These are phyloP conservation scores for Rafetus swinhoei DNA, from an alignment of 2,113 vertebrate species.

Conservation along the genomic window DNA sequence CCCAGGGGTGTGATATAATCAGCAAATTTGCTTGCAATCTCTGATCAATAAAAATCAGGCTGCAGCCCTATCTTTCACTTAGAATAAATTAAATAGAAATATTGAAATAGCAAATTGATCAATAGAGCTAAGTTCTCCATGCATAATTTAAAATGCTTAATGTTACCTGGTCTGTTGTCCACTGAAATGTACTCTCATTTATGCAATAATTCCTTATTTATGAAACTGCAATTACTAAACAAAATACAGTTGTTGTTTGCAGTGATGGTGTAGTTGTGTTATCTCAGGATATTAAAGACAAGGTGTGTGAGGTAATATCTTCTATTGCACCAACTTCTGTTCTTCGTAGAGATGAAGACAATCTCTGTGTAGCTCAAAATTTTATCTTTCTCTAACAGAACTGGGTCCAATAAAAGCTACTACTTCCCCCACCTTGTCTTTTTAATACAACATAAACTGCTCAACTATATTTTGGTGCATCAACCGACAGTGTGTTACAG, in stretches of 20 bases:
- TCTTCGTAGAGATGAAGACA: neutral
- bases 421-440: neutral
- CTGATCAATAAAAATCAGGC: constrained; percentile 38
- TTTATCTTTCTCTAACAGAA: neutral
- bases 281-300: neutral
- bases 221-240: neutral
- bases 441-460: neutral
- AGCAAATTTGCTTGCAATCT: constrained; percentile 19
- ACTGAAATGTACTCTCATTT: neutral
- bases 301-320: neutral
- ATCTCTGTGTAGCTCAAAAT: neutral
- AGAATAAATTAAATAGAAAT: constrained; percentile 60
- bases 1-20: neutral
- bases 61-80: constrained; percentile 38
- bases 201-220: neutral
- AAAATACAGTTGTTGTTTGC: neutral
- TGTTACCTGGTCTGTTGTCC: neutral
- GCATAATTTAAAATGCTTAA: constrained; percentile 52
- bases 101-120: constrained; percentile 53
- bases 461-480: neutral
- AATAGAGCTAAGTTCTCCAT: constrained; percentile 26
- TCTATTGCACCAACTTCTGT: neutral
- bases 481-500: neutral
- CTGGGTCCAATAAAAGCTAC: neutral
- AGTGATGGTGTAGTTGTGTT: neutral